These are phyloP conservation scores for Parus major DNA, from an alignment of 2,113 vertebrate genomes.

Conservation along the genomic window DNA sequence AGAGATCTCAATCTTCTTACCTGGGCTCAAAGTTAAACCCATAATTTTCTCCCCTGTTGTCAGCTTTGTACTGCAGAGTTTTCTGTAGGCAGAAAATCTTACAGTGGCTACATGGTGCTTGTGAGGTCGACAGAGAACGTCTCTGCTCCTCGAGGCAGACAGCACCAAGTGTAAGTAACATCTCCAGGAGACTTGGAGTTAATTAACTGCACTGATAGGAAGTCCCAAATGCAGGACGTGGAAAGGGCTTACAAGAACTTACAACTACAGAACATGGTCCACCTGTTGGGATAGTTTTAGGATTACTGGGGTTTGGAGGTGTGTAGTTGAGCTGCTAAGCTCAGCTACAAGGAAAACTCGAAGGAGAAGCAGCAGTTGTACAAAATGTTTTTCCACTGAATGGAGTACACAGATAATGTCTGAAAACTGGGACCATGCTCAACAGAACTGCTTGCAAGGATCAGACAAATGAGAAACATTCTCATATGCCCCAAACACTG, in stretches of 20 bases:
- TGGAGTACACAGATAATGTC: accelerated
- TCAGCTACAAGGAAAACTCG: not conserved
- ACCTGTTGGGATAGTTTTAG: not conserved
- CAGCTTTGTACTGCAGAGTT: not conserved
- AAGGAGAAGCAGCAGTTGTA: not conserved
- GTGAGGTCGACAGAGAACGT: accelerated
- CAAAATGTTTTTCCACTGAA: not conserved
- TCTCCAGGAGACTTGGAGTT: not conserved
- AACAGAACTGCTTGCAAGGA: not conserved
- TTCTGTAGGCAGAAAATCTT: not conserved
- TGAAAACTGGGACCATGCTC: not conserved
- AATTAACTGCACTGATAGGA: not conserved
- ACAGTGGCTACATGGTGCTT: accelerated
- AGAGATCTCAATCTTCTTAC: not conserved
- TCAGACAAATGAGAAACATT: not conserved
- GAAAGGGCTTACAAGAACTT: not conserved
- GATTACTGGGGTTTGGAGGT: not conserved
- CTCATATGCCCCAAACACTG: not conserved
- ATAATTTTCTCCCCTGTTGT: not conserved
- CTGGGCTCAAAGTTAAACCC: not conserved
- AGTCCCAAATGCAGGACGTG: not conserved
- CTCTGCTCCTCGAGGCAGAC: not conserved
- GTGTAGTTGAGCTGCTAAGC: not conserved
- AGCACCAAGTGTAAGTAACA: not conserved
- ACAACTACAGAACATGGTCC: not conserved